Percentiles rank a stretch among this genome's conserved stretches.
Evolutionary conservation across 2,888 invertebrate species (phyloP).

Genomic region (Zhuqinia jingwanae): DNA sequence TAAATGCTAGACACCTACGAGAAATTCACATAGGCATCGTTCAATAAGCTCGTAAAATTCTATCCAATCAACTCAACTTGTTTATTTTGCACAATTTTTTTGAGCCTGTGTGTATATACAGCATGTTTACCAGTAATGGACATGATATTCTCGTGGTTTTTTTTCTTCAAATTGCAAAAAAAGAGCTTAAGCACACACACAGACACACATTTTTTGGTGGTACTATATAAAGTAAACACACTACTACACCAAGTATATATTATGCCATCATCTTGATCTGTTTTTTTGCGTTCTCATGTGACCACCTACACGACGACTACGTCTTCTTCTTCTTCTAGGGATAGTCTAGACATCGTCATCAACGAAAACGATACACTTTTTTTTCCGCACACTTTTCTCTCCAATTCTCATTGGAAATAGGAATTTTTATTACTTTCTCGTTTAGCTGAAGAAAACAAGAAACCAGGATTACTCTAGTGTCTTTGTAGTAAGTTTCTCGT

Average conservation of each 20-base stretch:
- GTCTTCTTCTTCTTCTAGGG: too few species aligned
- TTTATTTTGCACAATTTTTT: slow-evolving; percentile 66
- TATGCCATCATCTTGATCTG: too few species aligned
- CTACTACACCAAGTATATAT: too few species aligned
- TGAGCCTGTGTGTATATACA: slow-evolving; percentile 34
- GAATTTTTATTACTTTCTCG: slow-evolving; percentile 52
- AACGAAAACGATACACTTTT: slow-evolving; percentile 14
- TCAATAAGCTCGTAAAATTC: slow-evolving; percentile 63
- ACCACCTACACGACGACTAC: too few species aligned
- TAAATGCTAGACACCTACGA: too few species aligned
- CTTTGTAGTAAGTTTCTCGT: slow-evolving; percentile 7
- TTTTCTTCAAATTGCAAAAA: slow-evolving; percentile 36
- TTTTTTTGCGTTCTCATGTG: slow-evolving; percentile 8
- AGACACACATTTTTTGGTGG: too few species aligned
- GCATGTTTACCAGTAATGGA: slow-evolving; percentile 58
- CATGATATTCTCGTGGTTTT: slow-evolving; percentile 57
- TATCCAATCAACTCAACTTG: slow-evolving; percentile 66
- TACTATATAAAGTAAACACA: slow-evolving; percentile 2
- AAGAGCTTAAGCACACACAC: slow-evolving; percentile 48
- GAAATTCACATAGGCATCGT: slow-evolving; percentile 50
- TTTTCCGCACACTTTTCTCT: slow-evolving; percentile 14
- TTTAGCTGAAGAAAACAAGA: slow-evolving; percentile 26
- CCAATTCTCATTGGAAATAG: slow-evolving; percentile 27
- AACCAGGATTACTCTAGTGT: slow-evolving; percentile 30
- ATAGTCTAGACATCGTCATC: slow-evolving; percentile 10